Percentiles rank a stretch among this genome's conserved stretches.
phyloP scores from a whole-genome alignment of 2,888 invertebrate genomes.

The Alentia gelatinosa region DNA sequence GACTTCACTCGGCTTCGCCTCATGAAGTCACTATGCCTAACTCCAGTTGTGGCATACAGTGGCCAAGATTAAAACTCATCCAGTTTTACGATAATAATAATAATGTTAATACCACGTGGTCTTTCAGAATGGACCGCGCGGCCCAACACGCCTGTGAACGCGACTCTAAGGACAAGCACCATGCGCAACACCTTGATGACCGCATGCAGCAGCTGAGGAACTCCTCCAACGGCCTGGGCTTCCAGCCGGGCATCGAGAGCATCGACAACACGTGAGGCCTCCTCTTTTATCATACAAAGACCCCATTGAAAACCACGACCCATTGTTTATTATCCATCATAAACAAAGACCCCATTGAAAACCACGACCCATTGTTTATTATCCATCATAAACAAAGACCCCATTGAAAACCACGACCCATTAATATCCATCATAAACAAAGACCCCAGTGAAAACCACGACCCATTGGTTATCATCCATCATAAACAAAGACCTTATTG shows the following conservation, averaged over 20 bases:
- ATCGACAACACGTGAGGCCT: slow-evolving; percentile 79
- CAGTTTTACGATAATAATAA: not conserved
- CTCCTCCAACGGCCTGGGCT: slow-evolving; percentile 77
- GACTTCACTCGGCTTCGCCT: not conserved
- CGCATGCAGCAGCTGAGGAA: slow-evolving; percentile 79
- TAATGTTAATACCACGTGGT: not conserved
- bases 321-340: not conserved
- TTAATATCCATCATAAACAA: not conserved
- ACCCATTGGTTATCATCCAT: too few relatives aligned
- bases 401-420: not conserved
- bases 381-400: not conserved
- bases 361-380: not conserved
- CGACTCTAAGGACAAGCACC: slow-evolving; percentile 93
- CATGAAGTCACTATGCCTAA: not conserved
- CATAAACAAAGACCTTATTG: too few relatives aligned
- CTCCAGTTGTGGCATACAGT: not conserved
- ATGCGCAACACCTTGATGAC: slow-evolving; percentile 84
- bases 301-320: not conserved
- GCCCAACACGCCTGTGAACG: slow-evolving; percentile 90
- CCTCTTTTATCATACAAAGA: not conserved
- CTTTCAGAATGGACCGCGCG: slow-evolving; percentile 79
- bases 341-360: not conserved
- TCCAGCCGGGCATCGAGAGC: slow-evolving; percentile 78
- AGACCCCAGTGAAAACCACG: not conserved
- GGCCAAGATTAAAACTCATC: not conserved